Percentiles rank a stretch among this genome's conserved stretches.
phyloP scores from a whole-genome alignment of 2,113 vertebrate genomes.

The Phalacrocorax aristotelis region DNA sequence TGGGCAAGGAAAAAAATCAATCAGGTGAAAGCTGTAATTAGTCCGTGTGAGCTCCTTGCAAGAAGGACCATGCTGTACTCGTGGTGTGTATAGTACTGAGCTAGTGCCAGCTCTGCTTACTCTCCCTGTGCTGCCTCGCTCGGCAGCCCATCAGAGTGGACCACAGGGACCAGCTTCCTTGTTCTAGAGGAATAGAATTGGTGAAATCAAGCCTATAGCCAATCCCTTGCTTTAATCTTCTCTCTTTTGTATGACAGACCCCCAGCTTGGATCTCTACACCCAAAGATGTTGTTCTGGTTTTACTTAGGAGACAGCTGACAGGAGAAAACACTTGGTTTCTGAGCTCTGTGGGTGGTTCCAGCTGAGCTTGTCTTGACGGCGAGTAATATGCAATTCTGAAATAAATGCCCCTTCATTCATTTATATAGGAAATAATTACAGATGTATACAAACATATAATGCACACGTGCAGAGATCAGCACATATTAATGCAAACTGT shows the following conservation, averaged over 20 bases:
- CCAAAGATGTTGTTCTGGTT: background rate
- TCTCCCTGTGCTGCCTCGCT: rapidly evolving
- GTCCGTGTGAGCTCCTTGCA: background rate
- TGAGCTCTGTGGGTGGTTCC: background rate
- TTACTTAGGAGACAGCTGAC: background rate
- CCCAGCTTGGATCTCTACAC: background rate
- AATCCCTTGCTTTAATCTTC: background rate
- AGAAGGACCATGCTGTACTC: background rate
- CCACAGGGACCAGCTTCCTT: background rate
- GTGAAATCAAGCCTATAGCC: background rate
- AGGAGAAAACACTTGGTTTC: background rate
- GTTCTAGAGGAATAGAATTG: background rate
- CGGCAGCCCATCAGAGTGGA: background rate
- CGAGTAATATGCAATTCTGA: background rate
- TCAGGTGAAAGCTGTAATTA: background rate
- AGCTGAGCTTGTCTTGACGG: background rate
- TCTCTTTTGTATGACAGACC: background rate
- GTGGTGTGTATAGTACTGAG: background rate
- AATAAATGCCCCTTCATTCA: background rate
- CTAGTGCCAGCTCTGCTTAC: background rate
- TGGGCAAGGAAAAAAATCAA: background rate
- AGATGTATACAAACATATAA: background rate
- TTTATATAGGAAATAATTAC: slow-evolving; percentile 3
- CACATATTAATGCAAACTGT: background rate
- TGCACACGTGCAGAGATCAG: background rate